phyloP scores from a whole-genome alignment of 2,113 vertebrate genomes.

The Motacilla tschutschensis region DNA sequence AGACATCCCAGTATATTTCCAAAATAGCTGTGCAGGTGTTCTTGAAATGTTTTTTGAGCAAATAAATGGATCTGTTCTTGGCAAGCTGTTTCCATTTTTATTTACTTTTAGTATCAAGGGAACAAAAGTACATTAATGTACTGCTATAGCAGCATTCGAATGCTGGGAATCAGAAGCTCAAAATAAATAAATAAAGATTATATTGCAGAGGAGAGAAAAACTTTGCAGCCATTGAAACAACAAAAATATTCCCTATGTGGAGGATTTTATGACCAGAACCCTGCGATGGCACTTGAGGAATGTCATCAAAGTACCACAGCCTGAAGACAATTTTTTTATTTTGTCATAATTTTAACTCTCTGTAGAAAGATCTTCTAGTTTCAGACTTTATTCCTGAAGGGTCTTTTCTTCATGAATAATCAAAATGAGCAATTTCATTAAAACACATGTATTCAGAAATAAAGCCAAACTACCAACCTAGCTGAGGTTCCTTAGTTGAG shows the following conservation, averaged over 20 bases:
- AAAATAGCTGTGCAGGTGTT: conserved; percentile 23
- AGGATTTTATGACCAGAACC: background rate
- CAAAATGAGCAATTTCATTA: background rate
- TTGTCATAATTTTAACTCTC: background rate
- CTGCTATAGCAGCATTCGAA: background rate
- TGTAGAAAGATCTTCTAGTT: background rate
- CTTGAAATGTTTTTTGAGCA: conserved; percentile 5
- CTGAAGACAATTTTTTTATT: background rate
- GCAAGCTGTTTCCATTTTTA: background rate
- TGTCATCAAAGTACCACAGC: background rate
- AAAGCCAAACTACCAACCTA: background rate
- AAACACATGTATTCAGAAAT: background rate
- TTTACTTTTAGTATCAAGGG: conserved; percentile 34
- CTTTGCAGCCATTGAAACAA: background rate
- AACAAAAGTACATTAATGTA: background rate
- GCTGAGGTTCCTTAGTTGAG: background rate
- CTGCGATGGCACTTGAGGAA: background rate
- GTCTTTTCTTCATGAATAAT: background rate
- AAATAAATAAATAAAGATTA: background rate
- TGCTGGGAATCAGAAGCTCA: background rate
- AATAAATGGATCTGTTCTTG: background rate
- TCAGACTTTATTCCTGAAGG: background rate
- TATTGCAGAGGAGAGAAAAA: background rate
- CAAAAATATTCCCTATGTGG: background rate
- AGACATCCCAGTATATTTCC: background rate